Conservation (phyloP, 2,113 vertebrate genomes). For the Heptranchias perlo region DNA sequence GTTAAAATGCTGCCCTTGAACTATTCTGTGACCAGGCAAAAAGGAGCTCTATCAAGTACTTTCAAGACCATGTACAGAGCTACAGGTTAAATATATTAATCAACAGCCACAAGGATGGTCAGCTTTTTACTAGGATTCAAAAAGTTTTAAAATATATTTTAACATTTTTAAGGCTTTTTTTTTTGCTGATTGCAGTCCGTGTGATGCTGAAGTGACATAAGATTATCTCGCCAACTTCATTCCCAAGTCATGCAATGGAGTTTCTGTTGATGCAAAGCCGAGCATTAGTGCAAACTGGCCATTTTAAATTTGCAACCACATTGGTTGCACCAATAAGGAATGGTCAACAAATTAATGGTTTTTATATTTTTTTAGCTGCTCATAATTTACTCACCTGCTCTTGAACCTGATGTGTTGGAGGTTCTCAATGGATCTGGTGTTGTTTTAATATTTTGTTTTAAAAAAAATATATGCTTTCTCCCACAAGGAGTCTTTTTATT, state of each 20-base stretch:
- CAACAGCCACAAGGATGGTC: neutral
- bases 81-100: neutral
- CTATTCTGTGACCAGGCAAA: neutral
- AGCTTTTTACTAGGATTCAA: neutral
- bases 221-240: neutral
- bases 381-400: neutral
- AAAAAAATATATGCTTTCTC: neutral
- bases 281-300: neutral
- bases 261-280: neutral
- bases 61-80: too few relatives aligned
- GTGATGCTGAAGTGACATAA: neutral
- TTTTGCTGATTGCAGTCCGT: neutral
- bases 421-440: neutral
- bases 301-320: neutral
- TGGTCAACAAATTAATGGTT: neutral
- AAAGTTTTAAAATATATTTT: neutral
- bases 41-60: neutral
- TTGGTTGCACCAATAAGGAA: neutral
- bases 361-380: neutral
- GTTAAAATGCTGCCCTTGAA: neutral
- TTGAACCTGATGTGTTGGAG: neutral
- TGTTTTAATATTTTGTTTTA: neutral
- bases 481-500: neutral
- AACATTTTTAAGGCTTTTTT: neutral
- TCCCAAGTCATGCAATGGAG: neutral